Base-by-base conservation (phyloP, 1,140 invertebrate species). In the Zophobas atratus region DNA sequence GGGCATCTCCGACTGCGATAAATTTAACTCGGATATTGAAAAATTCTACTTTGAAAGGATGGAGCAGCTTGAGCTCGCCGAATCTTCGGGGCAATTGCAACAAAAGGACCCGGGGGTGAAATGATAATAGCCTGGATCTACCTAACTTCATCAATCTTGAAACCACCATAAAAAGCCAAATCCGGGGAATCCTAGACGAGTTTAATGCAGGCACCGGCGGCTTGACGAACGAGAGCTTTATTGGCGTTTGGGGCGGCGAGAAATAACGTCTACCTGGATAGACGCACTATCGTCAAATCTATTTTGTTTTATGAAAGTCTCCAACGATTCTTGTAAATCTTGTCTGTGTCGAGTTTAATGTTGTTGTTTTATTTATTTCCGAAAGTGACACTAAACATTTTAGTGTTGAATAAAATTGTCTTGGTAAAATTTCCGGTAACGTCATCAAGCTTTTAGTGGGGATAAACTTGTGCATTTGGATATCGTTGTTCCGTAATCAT, bases 21-120 rank as follows among this genome's bases (percentile, higher is more conserved):
- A 46, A 46, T 46, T 46, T 46, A 8, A 57, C 6, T 57, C 34
- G 20, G 20, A 57, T 57, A 57, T 57, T 57, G 34, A 57, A 57
- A 57, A 57, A 46, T 46, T 46, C 43, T 4, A 3, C 43, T 46
- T 8, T 46, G 43, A 46, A 46, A 46, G 43, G 43, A 46, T 4
- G 3, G 43, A 4, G 43, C 3, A 8, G 8, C 43, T 46, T 8
- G 43, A 8, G 3, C 8, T 8, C 43, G 3, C 8, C 43, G 43
- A 46, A 46, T 46, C 43, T 46, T 20, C 49, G 49, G n/a, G 3
- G 49, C 4, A 51, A 51, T 51, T 51, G n/a, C 20, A 20, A 51
- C 49, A 51, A 51, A 46, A 46, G 43, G 49, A 20, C 49, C 20
- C 49, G 4, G 2, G 49, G 49, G 49, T 51, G n/a, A 20, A 20